These are phyloP conservation scores for Hypocryptadius cinnamomeus DNA, from an alignment of 2,113 vertebrate species.

Conservation along the genomic window DNA sequence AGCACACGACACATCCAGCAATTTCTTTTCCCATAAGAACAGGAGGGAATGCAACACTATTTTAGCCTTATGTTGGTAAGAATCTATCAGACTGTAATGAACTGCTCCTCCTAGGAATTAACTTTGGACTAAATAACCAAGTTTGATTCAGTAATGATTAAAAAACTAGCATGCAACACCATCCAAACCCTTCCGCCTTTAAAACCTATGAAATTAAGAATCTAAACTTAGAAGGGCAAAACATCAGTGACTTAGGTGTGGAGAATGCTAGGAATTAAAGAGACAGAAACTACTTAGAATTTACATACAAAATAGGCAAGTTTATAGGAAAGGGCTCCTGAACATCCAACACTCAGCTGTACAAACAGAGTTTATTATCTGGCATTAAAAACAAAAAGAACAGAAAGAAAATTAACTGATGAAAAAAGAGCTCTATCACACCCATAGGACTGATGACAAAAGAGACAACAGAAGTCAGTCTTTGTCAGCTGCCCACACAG, in stretches of 20 bases:
- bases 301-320: not conserved
- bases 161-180: not conserved
- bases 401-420: not conserved
- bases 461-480: not conserved
- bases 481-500: not conserved
- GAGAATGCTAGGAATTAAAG: not conserved
- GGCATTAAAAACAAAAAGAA: not conserved
- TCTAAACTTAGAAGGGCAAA: not conserved
- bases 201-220: not conserved
- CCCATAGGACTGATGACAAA: not conserved
- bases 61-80: not conserved
- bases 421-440: not conserved
- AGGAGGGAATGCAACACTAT: not conserved
- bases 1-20: not conserved
- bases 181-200: not conserved
- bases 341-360: not conserved
- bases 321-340: not conserved
- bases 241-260: not conserved
- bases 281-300: not conserved
- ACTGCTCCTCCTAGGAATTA: not conserved
- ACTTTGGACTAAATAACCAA: not conserved
- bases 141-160: not conserved
- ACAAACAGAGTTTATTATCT: not conserved
- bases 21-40: not conserved
- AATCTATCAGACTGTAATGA: not conserved